These are phyloP conservation scores for Sinodicranocentrus sp. DNA, from an alignment of 2,888 invertebrate species.

Conservation along the genomic window DNA sequence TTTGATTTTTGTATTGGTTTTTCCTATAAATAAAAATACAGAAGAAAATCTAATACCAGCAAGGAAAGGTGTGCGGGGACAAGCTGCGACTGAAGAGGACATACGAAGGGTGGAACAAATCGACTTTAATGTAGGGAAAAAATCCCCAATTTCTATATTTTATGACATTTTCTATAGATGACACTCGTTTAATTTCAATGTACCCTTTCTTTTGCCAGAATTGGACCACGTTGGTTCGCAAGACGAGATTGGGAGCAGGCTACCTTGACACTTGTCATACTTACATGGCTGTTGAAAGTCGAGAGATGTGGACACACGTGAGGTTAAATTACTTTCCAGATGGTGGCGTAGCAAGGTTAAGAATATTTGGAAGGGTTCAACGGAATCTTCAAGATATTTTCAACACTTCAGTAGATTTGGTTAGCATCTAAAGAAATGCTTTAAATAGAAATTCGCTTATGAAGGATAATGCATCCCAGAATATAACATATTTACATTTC, in stretches of 20 bases:
- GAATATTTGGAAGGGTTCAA: conserved; percentile 82
- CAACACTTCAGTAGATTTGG: conserved; percentile 26
- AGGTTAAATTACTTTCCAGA: conserved; percentile 84
- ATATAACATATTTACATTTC: too few species aligned
- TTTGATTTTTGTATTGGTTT: too few species aligned
- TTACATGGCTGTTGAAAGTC: conserved; percentile 81
- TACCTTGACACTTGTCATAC: conserved; percentile 82
- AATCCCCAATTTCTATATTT: too few species aligned
- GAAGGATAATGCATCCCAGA: too few species aligned
- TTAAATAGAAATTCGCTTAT: too few species aligned
- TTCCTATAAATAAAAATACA: conserved; percentile 1
- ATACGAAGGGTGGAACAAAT: conserved; percentile 41
- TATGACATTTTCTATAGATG: background rate
- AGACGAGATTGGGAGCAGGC: conserved; percentile 81
- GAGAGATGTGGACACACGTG: conserved; percentile 82
- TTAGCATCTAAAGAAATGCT: too few species aligned
- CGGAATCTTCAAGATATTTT: conserved; percentile 77
- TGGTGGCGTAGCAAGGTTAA: conserved; percentile 83
- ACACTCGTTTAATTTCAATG: background rate
- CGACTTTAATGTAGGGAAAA: conserved; percentile 9
- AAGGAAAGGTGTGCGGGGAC: conserved; percentile 79
- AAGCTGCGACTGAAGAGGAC: conserved; percentile 52
- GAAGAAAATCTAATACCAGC: conserved; percentile 80
- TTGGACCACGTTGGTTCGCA: conserved; percentile 82
- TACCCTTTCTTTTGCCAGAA: conserved; percentile 78